Evolutionary conservation across 2,797 vertebrate species (phyloP), one percentile per base, ranked within the genome.

Genomic region (Bradypodion pumilum): DNA sequence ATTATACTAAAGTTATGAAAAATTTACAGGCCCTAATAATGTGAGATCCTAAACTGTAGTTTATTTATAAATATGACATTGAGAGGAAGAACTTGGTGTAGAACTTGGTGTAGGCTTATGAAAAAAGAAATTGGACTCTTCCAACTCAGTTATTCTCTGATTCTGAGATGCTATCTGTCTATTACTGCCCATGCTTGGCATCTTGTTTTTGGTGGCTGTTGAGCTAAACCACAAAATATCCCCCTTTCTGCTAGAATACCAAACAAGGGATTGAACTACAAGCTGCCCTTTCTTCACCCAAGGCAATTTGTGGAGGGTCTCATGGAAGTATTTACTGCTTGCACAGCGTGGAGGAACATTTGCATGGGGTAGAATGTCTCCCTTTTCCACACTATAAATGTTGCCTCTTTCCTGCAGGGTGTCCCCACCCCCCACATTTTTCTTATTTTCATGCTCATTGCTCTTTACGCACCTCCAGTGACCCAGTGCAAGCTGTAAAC

Each of bases 361-460:
- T 35, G 66, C 78, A 77, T 44, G 44, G 68, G 79, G 77, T 72
- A 49, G 78, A 87, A 84, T 84, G 86, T 73, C 78, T 81, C 86
- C n/a, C 73, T 87, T 80, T 65, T 81, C 66, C 73, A 81, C 0
- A 2, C 73, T 81, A 59, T 59, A 46, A 87, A 77, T 44, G 19
- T 59, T 72, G 74, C 44, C 35, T 73, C 78, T 46, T 69, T 65
- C 78, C 82, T 66, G 13, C 44, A 37, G 46, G 86, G 78, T 77
- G 65, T 84, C 81, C 40, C 16, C 37, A 52, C 52, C 9, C 62
- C 52, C 60, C 72, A 72, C 52, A 85, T 85, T 81, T 84, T 84
- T 81, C 60, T n/a, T 81, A 84, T 84, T 87, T 87, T 87, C 86
- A 78, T 44, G 86, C 86, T 87, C 82, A 73, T 87, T 87, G 84